Evolutionary conservation across 2,888 invertebrate species (phyloP), one percentile per base, ranked within the genome.

Genomic region (Himalopsyche japonica): DNA sequence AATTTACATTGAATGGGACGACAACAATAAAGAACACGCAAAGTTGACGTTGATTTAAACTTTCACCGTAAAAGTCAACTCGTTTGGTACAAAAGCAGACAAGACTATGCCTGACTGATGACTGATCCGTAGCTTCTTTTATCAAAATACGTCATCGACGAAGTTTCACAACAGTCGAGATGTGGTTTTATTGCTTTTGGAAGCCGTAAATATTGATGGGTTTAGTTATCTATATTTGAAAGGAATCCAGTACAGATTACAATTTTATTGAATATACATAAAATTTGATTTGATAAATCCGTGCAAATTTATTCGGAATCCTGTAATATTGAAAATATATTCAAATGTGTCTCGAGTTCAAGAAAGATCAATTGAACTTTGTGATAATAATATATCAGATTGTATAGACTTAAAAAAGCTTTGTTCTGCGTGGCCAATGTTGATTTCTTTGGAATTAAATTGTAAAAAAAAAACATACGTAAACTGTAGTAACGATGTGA

Each of bases 11-110:
- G 37, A 34, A 82, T 48, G 34, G 83, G 83, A n/a, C 49, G 30
- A 20, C 76, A 77, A 84, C 80, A 81, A 84, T 84, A 84, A 84
- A 84, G 80, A 80, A 84, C 84, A 84, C 76, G 76, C 80, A 77
- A n/a, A 76, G 76, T 34, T 30, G 76, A 32, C 30, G 76, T 76
- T 27, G 76, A 27, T 57, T 57, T 57, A 57, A 57, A 57, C 57
- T 57, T 57, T 57, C 57, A 57, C 57, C 57, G 57, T 57, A 57
- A 57, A 57, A 57, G 57, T 57, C 20, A 57, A 57, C 57, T 57
- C 12, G 24, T 57, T 57, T 24, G 20, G 57, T n/a, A 57, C 20
- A 43, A 43, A 43, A 43, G 15, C 43, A 43, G 43, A 43, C 43
- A 43, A 43, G 43, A 43, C 43, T 43, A 57, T 57, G 20, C 57